Evolutionary conservation across 2,888 invertebrate species (phyloP), one percentile per base, ranked within the genome.

Genomic region (Calephelis perditalis): DNA sequence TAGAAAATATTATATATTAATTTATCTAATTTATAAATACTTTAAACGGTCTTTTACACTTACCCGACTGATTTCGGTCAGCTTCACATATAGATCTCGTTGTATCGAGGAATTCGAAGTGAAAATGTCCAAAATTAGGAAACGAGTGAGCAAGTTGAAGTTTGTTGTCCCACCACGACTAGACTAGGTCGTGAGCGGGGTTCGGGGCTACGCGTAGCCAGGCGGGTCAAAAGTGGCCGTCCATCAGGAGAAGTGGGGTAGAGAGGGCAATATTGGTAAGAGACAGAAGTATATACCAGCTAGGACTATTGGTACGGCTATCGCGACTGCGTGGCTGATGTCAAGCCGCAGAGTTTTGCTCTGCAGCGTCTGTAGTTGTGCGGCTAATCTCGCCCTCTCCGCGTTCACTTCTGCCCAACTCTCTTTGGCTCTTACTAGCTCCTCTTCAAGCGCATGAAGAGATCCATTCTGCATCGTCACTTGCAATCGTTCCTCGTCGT

Each of bases 371-470:
- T 91, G 83, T 71, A 95, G 89, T 76, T 94, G 93, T 65, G 92
- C 87, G 54, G 92, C 87, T 52, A 95, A 83, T 60, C 91, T 87
- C 62, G 92, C 86, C 71, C 93, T 92, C 72, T 95, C 94, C 37
- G 91, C 92, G 71, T 91, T 86, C 63, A 92, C 93, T 69, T 92
- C 91, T 63, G 94, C 93, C 89, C 94, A 96, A 70, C 94, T 92
- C 78, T 95, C 94, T 76, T 95, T 95, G 65, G 96, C 91, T 57
- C 93, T 88, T 62, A 94, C 93, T 71, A 96, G 84, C 80, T 96
- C 95, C 77, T 95, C 95, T 76, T 95, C 94, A 36, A 95, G 84
- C 73, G 92, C 92, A 73, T 92, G 91, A 73, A 94, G 80, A 75
- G 92, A 86, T 40, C 94, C 92, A 73, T 86, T 85, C 68, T 84